Evolutionary conservation across 1,140 invertebrate species (phyloP).

Genomic region (Drosophila sechellia): DNA sequence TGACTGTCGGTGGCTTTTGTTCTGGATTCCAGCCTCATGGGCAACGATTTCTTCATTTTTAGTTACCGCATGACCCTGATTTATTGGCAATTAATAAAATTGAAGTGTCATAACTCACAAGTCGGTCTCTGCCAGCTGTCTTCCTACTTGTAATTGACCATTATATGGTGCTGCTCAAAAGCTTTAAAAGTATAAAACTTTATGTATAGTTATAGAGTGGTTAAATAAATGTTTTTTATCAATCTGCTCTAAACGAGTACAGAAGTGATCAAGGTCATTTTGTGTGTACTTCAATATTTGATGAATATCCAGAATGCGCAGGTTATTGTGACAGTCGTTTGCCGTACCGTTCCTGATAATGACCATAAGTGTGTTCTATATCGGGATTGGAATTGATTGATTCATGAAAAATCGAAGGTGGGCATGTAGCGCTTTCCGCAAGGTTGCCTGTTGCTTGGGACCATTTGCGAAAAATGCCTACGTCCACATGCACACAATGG

Average conservation of each 20-base stretch:
- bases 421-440: conserved; percentile 40
- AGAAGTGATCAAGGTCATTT: no score
- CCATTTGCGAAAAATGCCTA: conserved; percentile 35
- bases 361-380: not conserved
- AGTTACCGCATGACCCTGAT: conserved; percentile 64
- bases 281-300: no score
- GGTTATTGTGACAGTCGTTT: no score
- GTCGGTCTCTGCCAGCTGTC: conserved; percentile 26
- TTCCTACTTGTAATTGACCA: conserved; percentile 17
- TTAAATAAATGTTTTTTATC: no score
- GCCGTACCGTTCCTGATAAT: no score
- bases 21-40: conserved; percentile 30
- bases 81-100: conserved; percentile 84
- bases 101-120: conserved; percentile 77
- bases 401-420: conserved; percentile 32
- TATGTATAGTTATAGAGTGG: not conserved
- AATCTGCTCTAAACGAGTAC: no score
- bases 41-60: conserved; percentile 61
- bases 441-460: conserved; percentile 56
- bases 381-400: not conserved
- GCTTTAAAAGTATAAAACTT: not conserved
- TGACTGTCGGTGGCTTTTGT: conserved; percentile 81
- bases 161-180: not conserved
- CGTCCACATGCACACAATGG: conserved; percentile 4
- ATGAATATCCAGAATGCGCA: no score